Conservation (phyloP, 2,888 invertebrate genomes). For the Drosophila rellima region DNA sequence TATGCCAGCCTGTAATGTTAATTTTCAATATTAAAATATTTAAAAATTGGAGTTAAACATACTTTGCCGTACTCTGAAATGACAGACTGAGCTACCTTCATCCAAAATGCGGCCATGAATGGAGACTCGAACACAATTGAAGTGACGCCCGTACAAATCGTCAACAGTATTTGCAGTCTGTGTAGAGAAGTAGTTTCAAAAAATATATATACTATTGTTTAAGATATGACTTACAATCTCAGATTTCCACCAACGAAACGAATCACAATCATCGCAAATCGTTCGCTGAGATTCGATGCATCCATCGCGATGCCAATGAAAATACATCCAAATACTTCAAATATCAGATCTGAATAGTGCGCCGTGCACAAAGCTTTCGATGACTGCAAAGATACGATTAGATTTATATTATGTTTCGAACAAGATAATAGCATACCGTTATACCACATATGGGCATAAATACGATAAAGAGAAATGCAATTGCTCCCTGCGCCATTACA, state of each 20-base stretch:
- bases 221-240: conserved; percentile 27
- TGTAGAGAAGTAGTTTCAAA: not conserved
- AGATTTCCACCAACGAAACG: conserved; percentile 35
- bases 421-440: conserved; percentile 13
- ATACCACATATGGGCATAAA: conserved; percentile 53
- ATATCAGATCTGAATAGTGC: conserved; percentile 56
- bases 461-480: conserved; percentile 58
- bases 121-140: conserved; percentile 32
- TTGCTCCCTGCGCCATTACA: conserved; percentile 49
- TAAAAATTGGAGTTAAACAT: not conserved
- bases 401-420: no score
- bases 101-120: conserved; percentile 49
- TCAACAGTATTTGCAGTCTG: conserved; percentile 52
- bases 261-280: conserved; percentile 30
- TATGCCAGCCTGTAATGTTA: conserved; percentile 40
- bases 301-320: conserved; percentile 63
- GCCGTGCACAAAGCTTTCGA: conserved; percentile 25
- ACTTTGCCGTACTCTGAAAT: conserved; percentile 43
- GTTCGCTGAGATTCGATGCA: conserved; percentile 47
- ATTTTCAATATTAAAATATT: fast-evolving
- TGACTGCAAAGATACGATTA: conserved; percentile 2
- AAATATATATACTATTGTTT: not conserved
- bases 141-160: not conserved
- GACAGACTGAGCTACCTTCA: conserved; percentile 60
- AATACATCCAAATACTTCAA: conserved; percentile 22